Conservation (phyloP, 2,113 vertebrate genomes). For the Pterocles gutturalis region DNA sequence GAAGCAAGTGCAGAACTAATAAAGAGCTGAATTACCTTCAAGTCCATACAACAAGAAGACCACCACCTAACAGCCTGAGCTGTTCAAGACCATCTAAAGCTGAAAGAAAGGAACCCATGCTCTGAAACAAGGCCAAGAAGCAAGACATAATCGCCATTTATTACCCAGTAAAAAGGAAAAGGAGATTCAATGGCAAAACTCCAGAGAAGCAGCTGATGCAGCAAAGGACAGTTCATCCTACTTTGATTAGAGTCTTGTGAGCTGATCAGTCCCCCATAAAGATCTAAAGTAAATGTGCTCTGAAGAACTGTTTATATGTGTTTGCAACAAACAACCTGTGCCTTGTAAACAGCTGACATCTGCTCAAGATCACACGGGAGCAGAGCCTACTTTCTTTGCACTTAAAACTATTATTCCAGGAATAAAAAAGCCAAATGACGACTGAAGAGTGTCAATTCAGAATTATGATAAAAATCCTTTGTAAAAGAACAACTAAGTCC, state of each 20-base stretch:
- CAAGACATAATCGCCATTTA: constrained; percentile 71
- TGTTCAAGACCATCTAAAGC: constrained; percentile 52
- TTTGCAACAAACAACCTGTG: constrained; percentile 69
- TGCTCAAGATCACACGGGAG: constrained; percentile 44
- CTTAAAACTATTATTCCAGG: constrained; percentile 11
- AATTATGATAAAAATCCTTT: not conserved
- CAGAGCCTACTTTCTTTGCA: not conserved
- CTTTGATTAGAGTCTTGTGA: constrained; percentile 46
- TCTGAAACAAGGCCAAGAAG: constrained; percentile 66
- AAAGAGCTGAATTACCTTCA: constrained; percentile 78
- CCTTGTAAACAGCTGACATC: constrained; percentile 70
- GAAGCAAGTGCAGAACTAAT: constrained; percentile 69
- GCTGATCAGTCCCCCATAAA: constrained; percentile 53
- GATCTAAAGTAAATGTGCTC: constrained; percentile 64
- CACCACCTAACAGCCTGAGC: constrained; percentile 33
- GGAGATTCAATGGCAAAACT: constrained; percentile 53
- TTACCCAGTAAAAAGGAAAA: constrained; percentile 60
- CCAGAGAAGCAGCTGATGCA: constrained; percentile 64
- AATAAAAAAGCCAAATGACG: constrained; percentile 12
- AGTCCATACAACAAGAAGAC: constrained; percentile 67
- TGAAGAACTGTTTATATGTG: constrained; percentile 49
- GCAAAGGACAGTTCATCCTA: constrained; percentile 70
- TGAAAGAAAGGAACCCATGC: constrained; percentile 60
- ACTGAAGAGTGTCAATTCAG: not conserved
- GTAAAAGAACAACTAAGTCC: not conserved